These are phyloP conservation scores for Acrobasis repandana DNA, from an alignment of 2,888 invertebrate genomes.

Conservation along the genomic window DNA sequence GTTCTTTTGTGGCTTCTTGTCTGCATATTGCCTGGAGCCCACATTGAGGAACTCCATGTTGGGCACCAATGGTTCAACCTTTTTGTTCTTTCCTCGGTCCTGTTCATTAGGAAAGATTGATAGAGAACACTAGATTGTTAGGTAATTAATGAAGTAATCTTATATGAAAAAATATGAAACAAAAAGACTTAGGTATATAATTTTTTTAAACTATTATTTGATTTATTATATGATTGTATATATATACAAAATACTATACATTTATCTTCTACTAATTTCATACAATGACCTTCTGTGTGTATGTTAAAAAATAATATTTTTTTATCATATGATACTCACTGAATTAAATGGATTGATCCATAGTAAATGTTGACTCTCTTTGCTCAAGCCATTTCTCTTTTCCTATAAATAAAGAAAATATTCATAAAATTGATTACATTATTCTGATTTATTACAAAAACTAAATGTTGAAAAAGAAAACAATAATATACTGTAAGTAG, in stretches of 20 bases:
- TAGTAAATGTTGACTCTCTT: conserved; percentile 50
- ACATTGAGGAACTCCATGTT: conserved; percentile 63
- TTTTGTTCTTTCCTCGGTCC: conserved; percentile 56
- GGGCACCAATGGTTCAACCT: conserved; percentile 64
- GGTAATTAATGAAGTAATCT: too few relatives aligned
- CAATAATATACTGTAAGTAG: too few relatives aligned
- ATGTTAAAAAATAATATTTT: too few relatives aligned
- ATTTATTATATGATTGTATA: too few relatives aligned
- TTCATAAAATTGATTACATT: not conserved
- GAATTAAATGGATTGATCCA: conserved; percentile 65
- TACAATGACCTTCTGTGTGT: too few relatives aligned
- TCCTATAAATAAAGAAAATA: conserved; percentile 49
- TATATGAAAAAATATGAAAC: too few relatives aligned
- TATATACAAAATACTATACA: too few relatives aligned
- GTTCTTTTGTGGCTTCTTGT: conserved; percentile 53
- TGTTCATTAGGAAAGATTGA: conserved; percentile 37
- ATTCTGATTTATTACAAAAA: conserved; percentile 3
- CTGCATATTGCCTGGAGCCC: conserved; percentile 57
- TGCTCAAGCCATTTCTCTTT: conserved; percentile 43
- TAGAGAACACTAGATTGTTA: too few relatives aligned
- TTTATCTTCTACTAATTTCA: too few relatives aligned
- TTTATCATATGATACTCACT: conserved; percentile 46
- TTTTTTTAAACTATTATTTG: too few relatives aligned
- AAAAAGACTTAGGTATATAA: too few relatives aligned
- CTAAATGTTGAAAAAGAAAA: conserved; percentile 17